Percentiles rank a stretch among this genome's conserved stretches.
These are phyloP conservation scores for Alloplasta piceator DNA, from an alignment of 2,888 invertebrate species.

Conservation along the genomic window DNA sequence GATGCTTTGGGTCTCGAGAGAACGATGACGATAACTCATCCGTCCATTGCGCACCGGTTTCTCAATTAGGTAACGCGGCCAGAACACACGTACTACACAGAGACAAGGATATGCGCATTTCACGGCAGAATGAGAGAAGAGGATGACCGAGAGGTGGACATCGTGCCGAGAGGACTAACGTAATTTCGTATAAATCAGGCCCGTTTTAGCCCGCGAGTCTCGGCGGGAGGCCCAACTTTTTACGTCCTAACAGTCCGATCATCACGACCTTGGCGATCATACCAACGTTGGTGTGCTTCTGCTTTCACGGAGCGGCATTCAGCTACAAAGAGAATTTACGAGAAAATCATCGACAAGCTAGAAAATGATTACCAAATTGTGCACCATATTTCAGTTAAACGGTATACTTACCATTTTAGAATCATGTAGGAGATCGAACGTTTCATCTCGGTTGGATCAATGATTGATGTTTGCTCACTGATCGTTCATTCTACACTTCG, in stretches of 20 bases:
- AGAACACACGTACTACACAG: slow-evolving; percentile 28
- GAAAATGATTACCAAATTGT: slow-evolving; percentile 19
- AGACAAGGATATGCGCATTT: background rate
- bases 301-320: slow-evolving; percentile 12
- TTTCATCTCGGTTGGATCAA: background rate
- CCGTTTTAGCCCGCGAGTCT: slow-evolving; percentile 70
- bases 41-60: slow-evolving; percentile 76
- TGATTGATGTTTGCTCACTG: too few species aligned
- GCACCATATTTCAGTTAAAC: slow-evolving; percentile 5
- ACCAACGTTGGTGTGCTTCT: slow-evolving; percentile 26
- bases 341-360: slow-evolving; percentile 19
- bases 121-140: slow-evolving; percentile 4
- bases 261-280: slow-evolving; percentile 56
- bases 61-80: slow-evolving; percentile 81
- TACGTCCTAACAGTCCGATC: slow-evolving; percentile 27
- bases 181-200: slow-evolving; percentile 81
- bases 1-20: slow-evolving; percentile 65
- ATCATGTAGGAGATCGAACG: too few species aligned
- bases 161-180: slow-evolving; percentile 71
- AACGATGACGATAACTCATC: slow-evolving; percentile 78
- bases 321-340: slow-evolving; percentile 23
- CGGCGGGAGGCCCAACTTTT: slow-evolving; percentile 68
- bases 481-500: too few species aligned
- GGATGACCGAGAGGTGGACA: slow-evolving; percentile 63
- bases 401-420: background rate